Evolutionary conservation across 1,140 invertebrate species (phyloP).

Genomic region (Pachypeltis micranthus): DNA sequence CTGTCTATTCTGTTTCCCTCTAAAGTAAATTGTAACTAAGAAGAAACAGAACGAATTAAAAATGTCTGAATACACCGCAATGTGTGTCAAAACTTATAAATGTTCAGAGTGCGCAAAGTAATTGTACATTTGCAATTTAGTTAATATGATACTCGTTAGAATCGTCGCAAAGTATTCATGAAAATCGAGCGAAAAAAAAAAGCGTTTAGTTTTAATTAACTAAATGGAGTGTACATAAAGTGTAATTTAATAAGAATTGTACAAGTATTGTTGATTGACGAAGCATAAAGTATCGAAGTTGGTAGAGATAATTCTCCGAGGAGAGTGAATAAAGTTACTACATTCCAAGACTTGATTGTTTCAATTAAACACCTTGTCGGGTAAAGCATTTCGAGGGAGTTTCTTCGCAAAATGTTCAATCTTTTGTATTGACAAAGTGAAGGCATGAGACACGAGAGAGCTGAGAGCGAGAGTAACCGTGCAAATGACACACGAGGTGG

Average conservation of each 20-base stretch:
- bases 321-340: too few relatives aligned
- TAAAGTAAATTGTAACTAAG: neutral
- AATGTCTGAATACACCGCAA: constrained; percentile 20
- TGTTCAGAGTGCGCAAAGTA: neutral
- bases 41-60: constrained; percentile 20
- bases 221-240: neutral
- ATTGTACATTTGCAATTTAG: neutral
- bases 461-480: too few relatives aligned
- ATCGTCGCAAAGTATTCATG: neutral
- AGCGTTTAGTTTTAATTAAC: neutral
- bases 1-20: constrained; percentile 3
- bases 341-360: too few relatives aligned
- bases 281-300: too few relatives aligned
- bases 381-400: too few relatives aligned
- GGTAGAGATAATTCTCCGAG: too few relatives aligned
- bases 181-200: neutral
- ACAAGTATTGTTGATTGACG: constrained; percentile 3
- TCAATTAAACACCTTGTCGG: too few relatives aligned
- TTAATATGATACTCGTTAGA: too few relatives aligned
- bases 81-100: constrained; percentile 18
- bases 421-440: too few relatives aligned
- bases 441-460: too few relatives aligned
- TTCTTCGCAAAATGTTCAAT: too few relatives aligned
- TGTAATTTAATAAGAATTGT: neutral
- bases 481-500: too few relatives aligned